A percentile compares a stretch with the other conserved stretches of the same genome.
phyloP scores from a whole-genome alignment of 2,888 invertebrate species.

The Tachystola acroxantha region DNA sequence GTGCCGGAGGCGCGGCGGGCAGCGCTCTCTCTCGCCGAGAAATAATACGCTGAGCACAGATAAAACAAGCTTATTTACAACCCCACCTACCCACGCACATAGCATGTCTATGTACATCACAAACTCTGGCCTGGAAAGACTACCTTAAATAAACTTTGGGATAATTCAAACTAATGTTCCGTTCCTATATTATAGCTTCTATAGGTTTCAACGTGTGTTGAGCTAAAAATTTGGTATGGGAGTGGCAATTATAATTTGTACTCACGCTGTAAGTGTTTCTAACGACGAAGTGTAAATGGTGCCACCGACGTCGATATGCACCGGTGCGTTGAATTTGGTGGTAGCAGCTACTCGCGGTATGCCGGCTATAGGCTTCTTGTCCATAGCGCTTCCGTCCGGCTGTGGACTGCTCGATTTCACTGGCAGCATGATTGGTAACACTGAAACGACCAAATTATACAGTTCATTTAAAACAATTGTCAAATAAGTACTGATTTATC shows the following conservation, averaged over 20 bases:
- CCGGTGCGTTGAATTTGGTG: constrained; percentile 95
- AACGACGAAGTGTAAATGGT: constrained; percentile 97
- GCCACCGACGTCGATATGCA: constrained; percentile 98
- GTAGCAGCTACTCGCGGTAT: constrained; percentile 96
- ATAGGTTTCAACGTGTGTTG: too few species aligned
- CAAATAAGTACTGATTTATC: too few species aligned
- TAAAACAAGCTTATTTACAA: constrained; percentile 46
- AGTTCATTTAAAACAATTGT: too few species aligned
- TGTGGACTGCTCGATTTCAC: constrained; percentile 42
- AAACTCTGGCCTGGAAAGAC: background rate
- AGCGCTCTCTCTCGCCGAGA: constrained; percentile 24
- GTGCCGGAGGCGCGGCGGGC: background rate
- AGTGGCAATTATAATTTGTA: too few species aligned
- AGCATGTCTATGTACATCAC: constrained; percentile 1
- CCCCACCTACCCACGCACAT: constrained; percentile 16
- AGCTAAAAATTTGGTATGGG: too few species aligned
- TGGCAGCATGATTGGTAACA: constrained; percentile 26
- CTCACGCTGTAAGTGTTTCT: constrained; percentile 96
- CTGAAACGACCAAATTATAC: too few species aligned
- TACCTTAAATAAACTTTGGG: too few species aligned
- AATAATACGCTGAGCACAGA: constrained; percentile 36
- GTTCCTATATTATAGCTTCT: too few species aligned
- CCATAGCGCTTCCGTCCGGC: constrained; percentile 45
- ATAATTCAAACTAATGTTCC: too few species aligned
- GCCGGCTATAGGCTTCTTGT: constrained; percentile 88